phyloP scores from a whole-genome alignment of 2,113 vertebrate genomes.

The Meriones unguiculatus region DNA sequence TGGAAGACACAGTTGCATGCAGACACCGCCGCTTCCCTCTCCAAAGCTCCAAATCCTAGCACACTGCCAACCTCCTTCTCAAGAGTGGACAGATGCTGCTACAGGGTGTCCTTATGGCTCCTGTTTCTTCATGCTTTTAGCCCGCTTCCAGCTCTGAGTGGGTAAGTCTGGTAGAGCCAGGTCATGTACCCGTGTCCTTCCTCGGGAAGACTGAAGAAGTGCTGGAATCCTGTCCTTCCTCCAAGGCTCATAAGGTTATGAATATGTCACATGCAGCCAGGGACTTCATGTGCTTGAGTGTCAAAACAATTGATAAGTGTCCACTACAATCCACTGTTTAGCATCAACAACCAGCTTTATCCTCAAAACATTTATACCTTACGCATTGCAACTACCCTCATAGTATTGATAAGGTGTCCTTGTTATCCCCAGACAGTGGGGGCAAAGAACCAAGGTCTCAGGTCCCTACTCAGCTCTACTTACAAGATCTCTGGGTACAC shows the following conservation, averaged over 20 bases:
- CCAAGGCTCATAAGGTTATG: neutral
- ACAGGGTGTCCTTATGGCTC: neutral
- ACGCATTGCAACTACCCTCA: neutral
- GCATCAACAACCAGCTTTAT: neutral
- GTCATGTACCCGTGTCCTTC: neutral
- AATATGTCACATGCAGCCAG: neutral
- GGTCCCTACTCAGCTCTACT: neutral
- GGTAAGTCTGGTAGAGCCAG: neutral
- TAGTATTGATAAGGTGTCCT: neutral
- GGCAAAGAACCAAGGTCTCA: neutral
- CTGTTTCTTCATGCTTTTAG: neutral
- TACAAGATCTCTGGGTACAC: neutral
- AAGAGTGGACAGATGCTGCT: neutral
- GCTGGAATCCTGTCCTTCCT: neutral
- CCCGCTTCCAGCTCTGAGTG: neutral
- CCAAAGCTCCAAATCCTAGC: neutral
- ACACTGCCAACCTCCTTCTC: neutral
- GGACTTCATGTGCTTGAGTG: neutral
- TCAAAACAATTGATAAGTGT: neutral
- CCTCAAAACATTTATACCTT: neutral
- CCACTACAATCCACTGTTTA: neutral
- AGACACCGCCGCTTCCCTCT: neutral
- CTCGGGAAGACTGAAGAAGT: neutral
- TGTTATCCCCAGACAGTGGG: neutral
- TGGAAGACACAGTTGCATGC: neutral